Percentiles rank a stretch among this genome's conserved stretches.
These are phyloP conservation scores for Podargus strigoides DNA, from an alignment of 2,797 vertebrate genomes.

Conservation along the genomic window DNA sequence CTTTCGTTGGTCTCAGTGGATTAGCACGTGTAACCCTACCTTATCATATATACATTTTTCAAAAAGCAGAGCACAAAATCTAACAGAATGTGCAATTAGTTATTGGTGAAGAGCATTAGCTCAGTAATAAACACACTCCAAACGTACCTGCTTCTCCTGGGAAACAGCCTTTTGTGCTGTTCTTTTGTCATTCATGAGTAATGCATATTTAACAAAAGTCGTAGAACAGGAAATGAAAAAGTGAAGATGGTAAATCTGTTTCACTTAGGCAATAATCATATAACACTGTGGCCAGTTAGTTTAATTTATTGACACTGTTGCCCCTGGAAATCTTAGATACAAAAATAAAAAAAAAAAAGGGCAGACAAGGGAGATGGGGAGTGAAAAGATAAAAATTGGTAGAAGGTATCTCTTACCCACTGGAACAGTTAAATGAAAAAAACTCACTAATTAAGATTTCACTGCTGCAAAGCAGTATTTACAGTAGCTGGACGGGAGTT, in stretches of 20 bases:
- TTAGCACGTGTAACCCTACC: neutral
- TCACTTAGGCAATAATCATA: slow-evolving; percentile 37
- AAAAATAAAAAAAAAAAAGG: neutral
- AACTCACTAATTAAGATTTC: slow-evolving; percentile 61
- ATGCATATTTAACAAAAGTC: slow-evolving; percentile 30
- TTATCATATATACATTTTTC: neutral
- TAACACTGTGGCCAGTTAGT: slow-evolving; percentile 25
- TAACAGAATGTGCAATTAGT: neutral
- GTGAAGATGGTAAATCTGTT: slow-evolving; percentile 15
- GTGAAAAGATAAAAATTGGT: neutral
- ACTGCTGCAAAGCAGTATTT: slow-evolving; percentile 46
- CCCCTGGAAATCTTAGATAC: slow-evolving; percentile 12
- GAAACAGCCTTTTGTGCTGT: slow-evolving; percentile 4
- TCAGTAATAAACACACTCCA: slow-evolving; percentile 31
- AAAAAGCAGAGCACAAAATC: slow-evolving; percentile 4
- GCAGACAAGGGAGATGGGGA: neutral
- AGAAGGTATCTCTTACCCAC: neutral
- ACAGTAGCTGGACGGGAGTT: neutral
- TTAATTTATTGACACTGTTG: slow-evolving; percentile 22
- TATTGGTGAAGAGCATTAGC: slow-evolving; percentile 1
- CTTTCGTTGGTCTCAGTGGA: neutral
- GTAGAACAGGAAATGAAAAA: slow-evolving; percentile 59
- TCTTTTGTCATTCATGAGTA: slow-evolving; percentile 47
- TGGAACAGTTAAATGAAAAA: slow-evolving; percentile 22
- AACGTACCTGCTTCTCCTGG: neutral